Conservation (phyloP, 37 sponge, comb jelly and placozoan genomes). For the Beroe ovata region DNA sequence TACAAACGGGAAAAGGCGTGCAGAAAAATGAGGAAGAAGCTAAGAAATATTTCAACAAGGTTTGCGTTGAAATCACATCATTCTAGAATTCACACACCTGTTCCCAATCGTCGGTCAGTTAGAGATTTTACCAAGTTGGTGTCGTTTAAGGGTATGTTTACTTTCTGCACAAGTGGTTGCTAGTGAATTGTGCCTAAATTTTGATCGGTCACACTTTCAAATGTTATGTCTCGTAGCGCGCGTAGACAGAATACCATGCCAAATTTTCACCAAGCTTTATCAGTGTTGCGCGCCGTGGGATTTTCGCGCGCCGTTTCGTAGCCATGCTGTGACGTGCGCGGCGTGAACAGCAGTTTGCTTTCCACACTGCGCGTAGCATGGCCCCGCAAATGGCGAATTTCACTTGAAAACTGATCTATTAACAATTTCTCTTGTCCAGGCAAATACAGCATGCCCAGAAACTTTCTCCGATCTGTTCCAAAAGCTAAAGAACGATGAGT, state of each 20-base stretch:
- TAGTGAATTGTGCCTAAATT: neutral
- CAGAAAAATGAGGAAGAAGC: slow-evolving; percentile 61
- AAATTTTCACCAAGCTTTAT: neutral
- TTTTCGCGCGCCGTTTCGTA: neutral
- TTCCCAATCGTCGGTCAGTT: too few relatives aligned
- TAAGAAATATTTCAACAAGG: slow-evolving; percentile 37
- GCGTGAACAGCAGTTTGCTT: too few relatives aligned
- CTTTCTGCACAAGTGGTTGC: neutral
- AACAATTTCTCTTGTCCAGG: neutral
- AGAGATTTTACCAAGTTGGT: too few relatives aligned
- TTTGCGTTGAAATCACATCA: too few relatives aligned
- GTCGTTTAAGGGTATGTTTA: neutral
- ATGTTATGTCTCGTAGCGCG: neutral
- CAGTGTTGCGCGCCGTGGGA: neutral
- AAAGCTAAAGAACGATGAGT: slow-evolving; percentile 54
- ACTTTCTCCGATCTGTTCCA: slow-evolving; percentile 19
- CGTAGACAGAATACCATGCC: neutral
- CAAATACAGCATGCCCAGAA: neutral
- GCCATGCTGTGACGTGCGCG: slow-evolving; percentile 1
- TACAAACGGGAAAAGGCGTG: slow-evolving; percentile 42
- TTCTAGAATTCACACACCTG: too few relatives aligned
- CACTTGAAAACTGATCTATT: too few relatives aligned
- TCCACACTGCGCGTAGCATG: neutral
- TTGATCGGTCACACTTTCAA: neutral
- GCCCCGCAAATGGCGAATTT: too few relatives aligned